A percentile compares a stretch with the other conserved stretches of the same genome.
phyloP scores from a whole-genome alignment of 2,888 invertebrate species.

The Boloria selene region DNA sequence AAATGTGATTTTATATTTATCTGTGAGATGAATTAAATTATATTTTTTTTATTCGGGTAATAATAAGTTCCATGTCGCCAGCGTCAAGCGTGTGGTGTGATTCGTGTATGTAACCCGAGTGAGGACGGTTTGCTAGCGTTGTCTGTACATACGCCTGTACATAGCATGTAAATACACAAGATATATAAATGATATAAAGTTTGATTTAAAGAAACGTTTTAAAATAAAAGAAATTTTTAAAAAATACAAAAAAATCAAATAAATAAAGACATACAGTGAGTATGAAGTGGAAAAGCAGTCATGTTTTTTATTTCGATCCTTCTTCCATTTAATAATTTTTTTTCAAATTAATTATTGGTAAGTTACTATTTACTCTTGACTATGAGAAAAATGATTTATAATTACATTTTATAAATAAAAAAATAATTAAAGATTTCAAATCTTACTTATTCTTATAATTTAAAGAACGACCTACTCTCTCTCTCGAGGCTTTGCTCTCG shows the following conservation, averaged over 20 bases:
- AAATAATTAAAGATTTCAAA: too few relatives aligned
- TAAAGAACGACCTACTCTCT: too few relatives aligned
- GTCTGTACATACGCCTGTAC: slow-evolving; percentile 68
- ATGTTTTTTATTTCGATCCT: slow-evolving; percentile 63
- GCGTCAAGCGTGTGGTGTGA: slow-evolving; percentile 31
- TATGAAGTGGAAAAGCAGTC: slow-evolving; percentile 75
- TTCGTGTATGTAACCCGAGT: slow-evolving; percentile 24
- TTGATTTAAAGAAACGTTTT: slow-evolving; percentile 77
- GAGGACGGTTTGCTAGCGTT: slow-evolving; percentile 41
- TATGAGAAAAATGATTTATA: too few relatives aligned
- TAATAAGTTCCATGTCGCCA: not conserved
- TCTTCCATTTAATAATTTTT: too few relatives aligned
- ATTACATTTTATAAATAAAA: too few relatives aligned
- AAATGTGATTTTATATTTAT: not conserved
- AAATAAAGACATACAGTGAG: slow-evolving; percentile 79
- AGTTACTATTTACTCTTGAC: too few relatives aligned
- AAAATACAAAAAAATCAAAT: slow-evolving; percentile 72
- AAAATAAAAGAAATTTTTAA: slow-evolving; percentile 66
- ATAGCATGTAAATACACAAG: slow-evolving; percentile 76
- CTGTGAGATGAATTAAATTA: not conserved
- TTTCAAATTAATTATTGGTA: too few relatives aligned
- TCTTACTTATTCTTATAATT: too few relatives aligned
- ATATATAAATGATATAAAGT: slow-evolving; percentile 76
- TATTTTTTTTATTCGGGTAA: not conserved
- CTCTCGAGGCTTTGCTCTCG: too few relatives aligned